Evolutionary conservation across 2,888 invertebrate species (phyloP).

Genomic region (Papilio protenor): DNA sequence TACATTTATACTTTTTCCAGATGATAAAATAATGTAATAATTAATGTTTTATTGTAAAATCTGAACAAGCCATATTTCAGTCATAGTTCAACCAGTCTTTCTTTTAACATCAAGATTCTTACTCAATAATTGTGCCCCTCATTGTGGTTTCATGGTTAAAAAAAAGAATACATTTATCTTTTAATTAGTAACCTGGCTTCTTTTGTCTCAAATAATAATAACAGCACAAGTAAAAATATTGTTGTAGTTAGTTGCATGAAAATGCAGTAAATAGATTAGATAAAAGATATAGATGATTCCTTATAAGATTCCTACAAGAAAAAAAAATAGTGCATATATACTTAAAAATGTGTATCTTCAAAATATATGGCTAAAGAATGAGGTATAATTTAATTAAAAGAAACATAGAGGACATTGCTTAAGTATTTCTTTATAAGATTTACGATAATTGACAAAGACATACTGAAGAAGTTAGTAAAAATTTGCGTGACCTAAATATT

Average conservation of each 20-base stretch:
- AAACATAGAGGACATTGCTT: slow-evolving; percentile 3
- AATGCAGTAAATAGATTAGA: neutral
- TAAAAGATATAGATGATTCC: neutral
- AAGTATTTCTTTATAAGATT: neutral
- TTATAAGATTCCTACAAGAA: slow-evolving; percentile 29
- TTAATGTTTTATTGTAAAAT: neutral
- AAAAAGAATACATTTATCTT: too few relatives aligned
- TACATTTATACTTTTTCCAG: neutral
- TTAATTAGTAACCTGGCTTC: too few relatives aligned
- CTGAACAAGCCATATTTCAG: neutral
- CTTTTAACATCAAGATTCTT: neutral
- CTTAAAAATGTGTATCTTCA: neutral
- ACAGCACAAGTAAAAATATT: neutral
- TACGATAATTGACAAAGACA: neutral
- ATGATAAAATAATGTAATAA: neutral
- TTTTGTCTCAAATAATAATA: neutral
- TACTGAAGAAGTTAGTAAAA: slow-evolving; percentile 20
- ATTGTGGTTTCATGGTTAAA: neutral
- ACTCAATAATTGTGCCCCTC: neutral
- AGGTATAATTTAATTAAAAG: slow-evolving; percentile 24
- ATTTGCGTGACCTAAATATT: slow-evolving; percentile 40
- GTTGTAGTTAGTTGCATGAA: neutral
- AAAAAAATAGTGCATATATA: neutral
- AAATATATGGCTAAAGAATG: neutral
- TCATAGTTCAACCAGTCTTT: neutral